Evolutionary conservation across 2,113 vertebrate species (phyloP).

Genomic region (Phainopepla nitens): DNA sequence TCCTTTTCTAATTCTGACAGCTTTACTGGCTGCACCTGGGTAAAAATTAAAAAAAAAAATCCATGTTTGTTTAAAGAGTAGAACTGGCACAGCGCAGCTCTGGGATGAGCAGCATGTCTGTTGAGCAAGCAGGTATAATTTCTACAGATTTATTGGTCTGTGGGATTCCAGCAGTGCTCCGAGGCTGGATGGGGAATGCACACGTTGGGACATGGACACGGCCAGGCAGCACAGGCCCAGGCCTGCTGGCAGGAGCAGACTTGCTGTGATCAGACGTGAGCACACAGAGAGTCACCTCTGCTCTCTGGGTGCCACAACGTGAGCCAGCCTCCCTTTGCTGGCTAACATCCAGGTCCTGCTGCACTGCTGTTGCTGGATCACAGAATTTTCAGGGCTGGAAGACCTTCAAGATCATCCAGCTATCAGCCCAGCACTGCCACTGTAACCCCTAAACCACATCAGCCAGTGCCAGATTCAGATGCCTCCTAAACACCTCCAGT

Average conservation of each 20-base stretch:
- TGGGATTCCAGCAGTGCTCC: background rate
- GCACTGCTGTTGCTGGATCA: background rate
- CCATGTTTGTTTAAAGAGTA: background rate
- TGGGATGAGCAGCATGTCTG: background rate
- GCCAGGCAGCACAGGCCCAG: background rate
- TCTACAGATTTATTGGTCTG: background rate
- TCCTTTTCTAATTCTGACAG: background rate
- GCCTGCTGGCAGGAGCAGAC: background rate
- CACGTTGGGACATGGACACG: background rate
- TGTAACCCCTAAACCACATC: background rate
- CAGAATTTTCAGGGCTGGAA: background rate
- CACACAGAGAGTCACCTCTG: background rate
- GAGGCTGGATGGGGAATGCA: background rate
- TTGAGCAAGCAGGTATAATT: background rate
- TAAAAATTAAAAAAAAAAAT: background rate
- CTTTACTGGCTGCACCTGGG: background rate
- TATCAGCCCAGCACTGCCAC: background rate
- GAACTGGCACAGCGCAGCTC: background rate
- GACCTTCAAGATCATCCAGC: background rate
- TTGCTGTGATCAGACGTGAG: background rate
- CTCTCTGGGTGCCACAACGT: fast-evolving
- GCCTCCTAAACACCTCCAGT: background rate
- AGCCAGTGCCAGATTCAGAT: background rate
- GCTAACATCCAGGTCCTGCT: background rate
- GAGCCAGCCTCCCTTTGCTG: background rate